These are phyloP conservation scores for Agonopterix alstromeriana DNA, from an alignment of 2,888 invertebrate genomes.

Conservation along the genomic window DNA sequence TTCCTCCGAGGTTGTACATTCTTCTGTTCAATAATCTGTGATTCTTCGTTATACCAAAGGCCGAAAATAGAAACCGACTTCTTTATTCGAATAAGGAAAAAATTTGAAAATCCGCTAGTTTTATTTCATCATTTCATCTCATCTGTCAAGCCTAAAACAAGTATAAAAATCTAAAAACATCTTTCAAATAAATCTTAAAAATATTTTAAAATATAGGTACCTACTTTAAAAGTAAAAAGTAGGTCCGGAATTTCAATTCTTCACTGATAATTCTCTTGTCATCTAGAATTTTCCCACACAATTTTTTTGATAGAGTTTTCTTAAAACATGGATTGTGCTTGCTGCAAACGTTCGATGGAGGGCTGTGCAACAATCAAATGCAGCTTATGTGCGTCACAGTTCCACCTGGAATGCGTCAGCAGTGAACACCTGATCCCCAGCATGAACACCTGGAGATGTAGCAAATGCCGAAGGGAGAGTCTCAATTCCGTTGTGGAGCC, in stretches of 20 bases:
- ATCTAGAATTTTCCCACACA: constrained; percentile 8
- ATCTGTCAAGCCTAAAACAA: constrained; percentile 26
- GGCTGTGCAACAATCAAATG: constrained; percentile 59
- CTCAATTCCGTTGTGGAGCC: constrained; percentile 16
- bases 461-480: constrained; percentile 39
- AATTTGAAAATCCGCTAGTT: not conserved
- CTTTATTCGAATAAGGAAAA: too few relatives aligned
- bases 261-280: too few relatives aligned
- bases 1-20: too few relatives aligned
- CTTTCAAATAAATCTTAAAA: constrained; percentile 13
- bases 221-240: not conserved
- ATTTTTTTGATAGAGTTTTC: not conserved
- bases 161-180: constrained; percentile 30
- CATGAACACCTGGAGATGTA: constrained; percentile 52
- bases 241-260: too few relatives aligned
- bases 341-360: constrained; percentile 49
- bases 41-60: too few relatives aligned
- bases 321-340: constrained; percentile 49
- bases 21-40: too few relatives aligned
- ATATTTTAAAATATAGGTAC: too few relatives aligned
- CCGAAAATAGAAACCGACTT: too few relatives aligned
- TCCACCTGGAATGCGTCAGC: constrained; percentile 54
- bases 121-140: too few relatives aligned
- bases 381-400: constrained; percentile 51
- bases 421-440: constrained; percentile 40